Evolutionary conservation across 2,113 vertebrate species (phyloP).

Genomic region (Chionomys nivalis): DNA sequence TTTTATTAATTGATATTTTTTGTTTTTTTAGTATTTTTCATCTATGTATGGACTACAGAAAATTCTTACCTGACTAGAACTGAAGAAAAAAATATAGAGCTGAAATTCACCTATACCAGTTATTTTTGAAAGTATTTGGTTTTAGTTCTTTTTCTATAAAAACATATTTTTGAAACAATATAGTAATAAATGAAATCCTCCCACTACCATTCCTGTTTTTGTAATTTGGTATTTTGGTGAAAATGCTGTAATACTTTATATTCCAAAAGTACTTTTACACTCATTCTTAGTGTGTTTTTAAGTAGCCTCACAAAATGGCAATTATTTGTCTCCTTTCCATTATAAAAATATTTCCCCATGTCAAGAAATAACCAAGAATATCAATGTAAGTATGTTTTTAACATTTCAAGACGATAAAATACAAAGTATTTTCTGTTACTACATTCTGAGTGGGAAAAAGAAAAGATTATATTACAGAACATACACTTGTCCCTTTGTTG

Average conservation of each 20-base stretch:
- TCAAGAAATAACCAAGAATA: conserved; percentile 24
- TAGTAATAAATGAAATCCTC: conserved; percentile 47
- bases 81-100: not conserved
- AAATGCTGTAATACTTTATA: conserved; percentile 35
- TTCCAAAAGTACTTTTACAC: conserved; percentile 33
- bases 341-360: conserved; percentile 8
- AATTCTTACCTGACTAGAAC: not conserved
- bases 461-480: conserved; percentile 6
- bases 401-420: not conserved
- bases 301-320: conserved; percentile 40
- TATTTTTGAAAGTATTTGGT: conserved; percentile 28
- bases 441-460: not conserved
- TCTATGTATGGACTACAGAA: not conserved
- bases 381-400: not conserved
- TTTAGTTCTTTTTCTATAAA: conserved; percentile 52
- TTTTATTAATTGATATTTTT: conserved; percentile 27
- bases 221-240: conserved; percentile 47
- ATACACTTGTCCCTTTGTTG: not conserved
- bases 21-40: not conserved
- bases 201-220: conserved; percentile 25
- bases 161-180: conserved; percentile 51
- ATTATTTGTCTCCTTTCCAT: conserved; percentile 41
- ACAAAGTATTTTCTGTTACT: not conserved
- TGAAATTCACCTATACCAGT: conserved; percentile 43
- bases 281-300: conserved; percentile 57